Conservation (phyloP, 2,113 vertebrate species). For the Chelonoidis abingdonii region DNA sequence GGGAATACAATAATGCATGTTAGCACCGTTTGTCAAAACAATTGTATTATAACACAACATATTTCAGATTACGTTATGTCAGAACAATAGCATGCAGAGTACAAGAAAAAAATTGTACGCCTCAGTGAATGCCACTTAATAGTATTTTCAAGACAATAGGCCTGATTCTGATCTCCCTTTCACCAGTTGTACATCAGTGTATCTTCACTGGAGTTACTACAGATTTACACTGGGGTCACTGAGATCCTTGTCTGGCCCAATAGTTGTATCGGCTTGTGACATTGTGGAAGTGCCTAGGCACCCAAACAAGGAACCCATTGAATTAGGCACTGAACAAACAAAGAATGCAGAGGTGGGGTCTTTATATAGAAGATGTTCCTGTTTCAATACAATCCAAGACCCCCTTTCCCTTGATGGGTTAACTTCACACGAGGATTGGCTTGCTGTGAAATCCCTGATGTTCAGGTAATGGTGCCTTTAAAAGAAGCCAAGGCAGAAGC, state of each 20-base stretch:
- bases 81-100: neutral
- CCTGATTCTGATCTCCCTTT: neutral
- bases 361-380: neutral
- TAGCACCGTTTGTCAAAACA: constrained; percentile 34
- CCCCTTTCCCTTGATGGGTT: fast-evolving
- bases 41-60: fast-evolving
- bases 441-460: neutral
- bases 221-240: neutral
- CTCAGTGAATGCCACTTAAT: neutral
- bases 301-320: neutral
- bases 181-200: fast-evolving
- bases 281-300: neutral
- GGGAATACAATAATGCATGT: constrained; percentile 1
- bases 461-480: neutral
- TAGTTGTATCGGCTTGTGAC: fast-evolving
- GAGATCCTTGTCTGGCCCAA: neutral
- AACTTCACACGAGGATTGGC: neutral
- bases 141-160: neutral
- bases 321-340: neutral
- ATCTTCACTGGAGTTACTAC: neutral
- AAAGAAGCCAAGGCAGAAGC: neutral
- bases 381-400: neutral
- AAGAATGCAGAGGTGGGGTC: neutral
- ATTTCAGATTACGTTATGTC: fast-evolving
- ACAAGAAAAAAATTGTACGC: neutral